phyloP scores from a whole-genome alignment of 2,888 invertebrate species.

The Pimpla rufipes region DNA sequence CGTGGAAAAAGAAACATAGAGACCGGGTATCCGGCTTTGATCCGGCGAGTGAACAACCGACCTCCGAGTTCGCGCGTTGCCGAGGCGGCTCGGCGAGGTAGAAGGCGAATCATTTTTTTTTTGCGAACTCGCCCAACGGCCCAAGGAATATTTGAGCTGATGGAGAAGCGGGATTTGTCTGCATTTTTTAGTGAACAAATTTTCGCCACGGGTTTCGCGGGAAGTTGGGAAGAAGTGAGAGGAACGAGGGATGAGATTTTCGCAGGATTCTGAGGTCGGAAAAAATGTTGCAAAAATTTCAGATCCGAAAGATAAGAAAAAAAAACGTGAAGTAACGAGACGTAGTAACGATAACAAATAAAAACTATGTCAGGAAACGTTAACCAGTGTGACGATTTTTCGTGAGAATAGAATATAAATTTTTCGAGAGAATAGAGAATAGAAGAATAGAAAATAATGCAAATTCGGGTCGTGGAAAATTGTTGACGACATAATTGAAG shows the following conservation, averaged over 20 bases:
- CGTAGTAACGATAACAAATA: not conserved
- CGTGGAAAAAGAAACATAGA: constrained; percentile 59
- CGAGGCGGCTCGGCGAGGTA: not conserved
- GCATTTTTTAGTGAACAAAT: constrained; percentile 65
- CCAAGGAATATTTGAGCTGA: constrained; percentile 38
- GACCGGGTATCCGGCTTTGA: constrained; percentile 29
- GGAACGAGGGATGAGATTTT: not conserved
- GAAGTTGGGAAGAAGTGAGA: constrained; percentile 31
- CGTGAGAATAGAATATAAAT: too few species aligned
- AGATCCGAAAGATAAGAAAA: not conserved
- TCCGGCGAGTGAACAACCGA: constrained; percentile 54
- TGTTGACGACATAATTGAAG: not conserved
- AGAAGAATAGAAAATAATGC: too few species aligned
- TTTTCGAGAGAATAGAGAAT: too few species aligned
- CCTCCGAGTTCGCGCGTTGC: constrained; percentile 18
- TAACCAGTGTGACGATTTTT: too few species aligned
- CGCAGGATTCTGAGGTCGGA: not conserved
- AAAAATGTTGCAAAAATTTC: not conserved
- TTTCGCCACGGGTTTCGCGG: constrained; percentile 28
- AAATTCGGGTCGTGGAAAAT: not conserved
- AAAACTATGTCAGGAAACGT: not conserved
- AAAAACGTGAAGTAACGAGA: not conserved
- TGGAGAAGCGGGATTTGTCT: constrained; percentile 54
- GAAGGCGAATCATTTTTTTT: constrained; percentile 45
- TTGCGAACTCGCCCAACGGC: constrained; percentile 31